Conservation (phyloP, 2,888 invertebrate genomes). For the Exephanes ischioxanthus region DNA sequence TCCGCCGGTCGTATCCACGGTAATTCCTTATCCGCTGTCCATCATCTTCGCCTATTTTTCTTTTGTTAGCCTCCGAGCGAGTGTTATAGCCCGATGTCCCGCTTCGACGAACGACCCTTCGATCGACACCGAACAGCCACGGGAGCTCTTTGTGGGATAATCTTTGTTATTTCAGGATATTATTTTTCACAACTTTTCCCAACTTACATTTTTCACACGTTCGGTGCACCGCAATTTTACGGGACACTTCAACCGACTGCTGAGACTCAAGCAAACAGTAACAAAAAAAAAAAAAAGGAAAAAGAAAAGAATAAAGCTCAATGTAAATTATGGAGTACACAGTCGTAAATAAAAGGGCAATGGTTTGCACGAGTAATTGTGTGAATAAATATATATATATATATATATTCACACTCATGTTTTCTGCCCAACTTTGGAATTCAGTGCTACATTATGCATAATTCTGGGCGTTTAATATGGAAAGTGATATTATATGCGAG, state of each 20-base stretch:
- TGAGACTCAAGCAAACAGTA: not conserved
- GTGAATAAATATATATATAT: not conserved
- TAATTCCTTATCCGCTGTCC: slow-evolving; percentile 47
- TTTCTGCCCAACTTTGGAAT: not conserved
- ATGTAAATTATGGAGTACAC: not conserved
- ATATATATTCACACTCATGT: not conserved
- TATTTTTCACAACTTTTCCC: not conserved
- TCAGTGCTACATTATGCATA: not conserved
- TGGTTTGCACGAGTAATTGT: not conserved
- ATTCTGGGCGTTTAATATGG: slow-evolving; percentile 3
- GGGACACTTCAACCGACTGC: not conserved
- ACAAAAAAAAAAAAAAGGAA: not conserved
- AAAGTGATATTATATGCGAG: slow-evolving; percentile 26
- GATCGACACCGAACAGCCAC: not conserved
- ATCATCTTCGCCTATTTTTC: slow-evolving; percentile 35
- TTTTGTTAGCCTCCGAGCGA: slow-evolving; percentile 29
- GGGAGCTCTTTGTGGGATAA: not conserved
- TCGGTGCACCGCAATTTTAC: not conserved
- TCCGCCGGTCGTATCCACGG: slow-evolving; percentile 1
- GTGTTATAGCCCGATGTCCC: not conserved
- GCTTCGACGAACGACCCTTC: not conserved
- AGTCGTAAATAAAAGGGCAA: not conserved
- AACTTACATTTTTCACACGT: not conserved
- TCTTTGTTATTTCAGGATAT: not conserved
- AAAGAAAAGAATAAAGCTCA: not conserved